Percentiles rank a stretch among this genome's conserved stretches.
phyloP scores from a whole-genome alignment of 2,888 invertebrate species.

The Hemicrepidius hirtus region DNA sequence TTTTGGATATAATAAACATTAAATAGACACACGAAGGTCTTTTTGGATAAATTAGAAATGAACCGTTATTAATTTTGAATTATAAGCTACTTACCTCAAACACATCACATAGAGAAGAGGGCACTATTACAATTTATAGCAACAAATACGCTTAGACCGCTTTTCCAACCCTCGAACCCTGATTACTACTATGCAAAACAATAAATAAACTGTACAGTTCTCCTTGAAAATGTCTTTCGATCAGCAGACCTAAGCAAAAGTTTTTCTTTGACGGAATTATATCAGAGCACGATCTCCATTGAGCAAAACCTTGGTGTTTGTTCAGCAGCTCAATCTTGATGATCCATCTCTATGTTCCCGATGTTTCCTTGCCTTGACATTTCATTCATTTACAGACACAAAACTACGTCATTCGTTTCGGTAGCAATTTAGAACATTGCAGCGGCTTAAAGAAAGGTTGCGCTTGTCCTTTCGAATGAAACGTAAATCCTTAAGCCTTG shows the following conservation, averaged over 20 bases:
- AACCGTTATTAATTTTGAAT: no score
- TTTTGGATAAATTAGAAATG: no score
- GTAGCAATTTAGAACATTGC: background rate
- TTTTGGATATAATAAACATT: no score
- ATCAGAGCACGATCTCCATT: slow-evolving; percentile 4
- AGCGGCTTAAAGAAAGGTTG: slow-evolving; percentile 2
- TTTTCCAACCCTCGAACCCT: no score
- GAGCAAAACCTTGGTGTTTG: slow-evolving; percentile 8
- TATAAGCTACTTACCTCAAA: no score
- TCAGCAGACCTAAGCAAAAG: background rate
- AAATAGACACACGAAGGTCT: no score
- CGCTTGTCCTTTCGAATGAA: background rate
- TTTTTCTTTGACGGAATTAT: background rate
- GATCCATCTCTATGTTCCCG: slow-evolving; percentile 10
- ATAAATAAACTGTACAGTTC: no score
- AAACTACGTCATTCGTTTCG: background rate
- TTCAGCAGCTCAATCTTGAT: slow-evolving; percentile 18
- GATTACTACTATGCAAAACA: no score
- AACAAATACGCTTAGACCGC: no score
- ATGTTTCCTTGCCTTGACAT: background rate
- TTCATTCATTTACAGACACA: slow-evolving; percentile 8
- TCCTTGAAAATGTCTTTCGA: background rate
- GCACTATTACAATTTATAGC: no score
- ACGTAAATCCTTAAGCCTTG: no score
- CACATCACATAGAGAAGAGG: no score